Base-by-base conservation (phyloP, 2,113 vertebrate genomes). In the Trematocara stigmaticum region DNA sequence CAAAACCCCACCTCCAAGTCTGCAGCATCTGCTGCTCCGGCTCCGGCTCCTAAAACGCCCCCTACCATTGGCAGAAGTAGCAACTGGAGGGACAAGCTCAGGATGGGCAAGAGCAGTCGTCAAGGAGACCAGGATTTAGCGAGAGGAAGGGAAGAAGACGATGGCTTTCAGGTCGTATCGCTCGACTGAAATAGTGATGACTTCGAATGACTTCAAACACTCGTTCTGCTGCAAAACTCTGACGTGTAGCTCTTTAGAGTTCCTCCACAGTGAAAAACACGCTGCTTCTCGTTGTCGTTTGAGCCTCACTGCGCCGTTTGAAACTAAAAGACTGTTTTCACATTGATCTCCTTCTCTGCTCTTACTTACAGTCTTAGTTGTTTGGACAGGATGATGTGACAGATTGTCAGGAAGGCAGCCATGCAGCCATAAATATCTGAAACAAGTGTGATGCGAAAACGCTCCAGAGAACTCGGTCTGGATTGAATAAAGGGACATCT, bases 61-160 rank as follows among this genome's bases (percentile, higher is more conserved):
- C 13, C 89, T 4, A 20, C 84, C 2, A 5, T n/a, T 3, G 9
- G 38, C 45, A 59, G 49, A 18, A 74, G n/a, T 2, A 84, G 84
- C 45, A 90, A 35, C 82, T 96, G 95, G 95, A 95, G 9, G 80
- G 89, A 93, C 76, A 94, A 81, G 84, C 83, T 94, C 56, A 95
- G 53, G 85, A 89, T 82, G 57, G 71, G 88, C 45, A 94, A 82
- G 91, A 76, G 0, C 18, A 26, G 76, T 6, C 89, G 45, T 3
- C 56, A 79, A 1, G 74, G 8, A 45, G 81, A 90, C 51, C 91
- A 78, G 79, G 66, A 79, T 5, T 7, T 51, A 7, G 26, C 56
- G 5, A 56, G 1, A 5, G 26, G 38, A 13, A 29, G 1, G 16
- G 52, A 38, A 1, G 40, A 86, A 2, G 57, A 78, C 0, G 69